Percentiles rank a stretch among this genome's conserved stretches.
phyloP scores from a whole-genome alignment of 2,797 vertebrate genomes.

The Myiotriccus ornatus region DNA sequence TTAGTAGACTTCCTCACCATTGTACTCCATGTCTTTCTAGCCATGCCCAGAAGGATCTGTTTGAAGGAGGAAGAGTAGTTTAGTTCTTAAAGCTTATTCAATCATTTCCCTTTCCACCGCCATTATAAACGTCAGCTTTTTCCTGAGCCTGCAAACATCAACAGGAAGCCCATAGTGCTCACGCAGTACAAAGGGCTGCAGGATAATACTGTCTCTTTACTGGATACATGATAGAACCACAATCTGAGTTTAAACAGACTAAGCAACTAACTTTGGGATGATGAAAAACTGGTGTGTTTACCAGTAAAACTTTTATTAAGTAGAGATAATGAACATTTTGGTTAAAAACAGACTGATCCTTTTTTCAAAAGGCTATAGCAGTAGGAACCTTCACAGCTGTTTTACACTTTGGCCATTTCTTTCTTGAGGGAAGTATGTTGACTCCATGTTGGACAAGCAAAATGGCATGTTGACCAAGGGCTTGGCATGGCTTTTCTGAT shows the following conservation, averaged over 20 bases:
- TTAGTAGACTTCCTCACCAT: conserved; percentile 32
- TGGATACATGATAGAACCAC: neutral
- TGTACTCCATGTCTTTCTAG: conserved; percentile 30
- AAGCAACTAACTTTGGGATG: neutral
- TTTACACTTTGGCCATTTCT: neutral
- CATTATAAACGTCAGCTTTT: conserved; percentile 32
- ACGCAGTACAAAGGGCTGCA: neutral
- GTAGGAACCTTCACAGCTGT: neutral
- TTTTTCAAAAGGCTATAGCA: neutral
- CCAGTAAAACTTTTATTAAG: neutral
- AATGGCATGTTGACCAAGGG: neutral
- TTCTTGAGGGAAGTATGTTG: neutral
- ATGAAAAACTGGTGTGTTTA: neutral
- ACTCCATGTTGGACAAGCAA: neutral
- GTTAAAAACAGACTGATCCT: neutral
- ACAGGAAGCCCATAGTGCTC: neutral
- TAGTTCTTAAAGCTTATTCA: conserved; percentile 43
- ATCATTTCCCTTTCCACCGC: conserved; percentile 44
- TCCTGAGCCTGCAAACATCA: neutral
- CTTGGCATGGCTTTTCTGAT: neutral
- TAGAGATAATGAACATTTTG: neutral
- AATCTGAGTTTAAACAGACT: neutral
- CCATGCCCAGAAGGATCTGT: conserved; percentile 20
- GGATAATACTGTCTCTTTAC: neutral
- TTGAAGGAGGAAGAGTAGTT: conserved; percentile 6